Evolutionary conservation across 2,113 vertebrate genomes (phyloP), one percentile per base, ranked within the genome.

Genomic region (Silurus glanis): DNA sequence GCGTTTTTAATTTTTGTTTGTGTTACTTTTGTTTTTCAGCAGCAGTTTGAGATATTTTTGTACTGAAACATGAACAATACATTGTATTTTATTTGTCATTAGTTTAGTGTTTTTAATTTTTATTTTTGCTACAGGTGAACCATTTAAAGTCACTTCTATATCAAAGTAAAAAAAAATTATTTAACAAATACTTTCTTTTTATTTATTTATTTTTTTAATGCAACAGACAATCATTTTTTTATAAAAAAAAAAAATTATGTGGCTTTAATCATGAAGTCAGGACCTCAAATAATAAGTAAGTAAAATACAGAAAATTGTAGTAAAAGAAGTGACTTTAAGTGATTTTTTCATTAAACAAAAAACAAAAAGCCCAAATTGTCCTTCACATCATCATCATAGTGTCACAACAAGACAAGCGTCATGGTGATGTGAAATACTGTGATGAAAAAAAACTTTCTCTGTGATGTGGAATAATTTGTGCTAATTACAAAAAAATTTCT

Each of bases 131-230:
- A 86, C 86, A 62, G 72, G 45, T 75, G 25, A 94, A 94, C 92
- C 92, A 91, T 94, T 95, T 95, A 94, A 94, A 95, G 92, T 92
- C 93, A 94, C 93, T 95, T 93, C 93, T 87, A 23, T 90, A 85
- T 89, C 89, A 92, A 90, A 91, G 80, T 88, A 66, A 89, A 81
- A 91, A 88, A 90, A 86, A 55, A 53, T 14, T 13, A 71, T 28
- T 17, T 51, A 66, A 61, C n/a, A 13, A 82, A 62, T 76, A 51
- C 25, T 8, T 79, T 45, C 9, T 19, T 80, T 78, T 45, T 83
- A 72, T 55, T 45, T 85, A 74, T 82, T 85, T 66, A 8, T 80
- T 78, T 83, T 84, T 80, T 61, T n/a, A 21, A 92, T 59, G 87
- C 91, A 94, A 89, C 91, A 91, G 95, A 95, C 94, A 95, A 95